Percentiles rank a stretch among this genome's conserved stretches.
Conservation (phyloP, 2,113 vertebrate genomes). For the Arothron firmamentum region DNA sequence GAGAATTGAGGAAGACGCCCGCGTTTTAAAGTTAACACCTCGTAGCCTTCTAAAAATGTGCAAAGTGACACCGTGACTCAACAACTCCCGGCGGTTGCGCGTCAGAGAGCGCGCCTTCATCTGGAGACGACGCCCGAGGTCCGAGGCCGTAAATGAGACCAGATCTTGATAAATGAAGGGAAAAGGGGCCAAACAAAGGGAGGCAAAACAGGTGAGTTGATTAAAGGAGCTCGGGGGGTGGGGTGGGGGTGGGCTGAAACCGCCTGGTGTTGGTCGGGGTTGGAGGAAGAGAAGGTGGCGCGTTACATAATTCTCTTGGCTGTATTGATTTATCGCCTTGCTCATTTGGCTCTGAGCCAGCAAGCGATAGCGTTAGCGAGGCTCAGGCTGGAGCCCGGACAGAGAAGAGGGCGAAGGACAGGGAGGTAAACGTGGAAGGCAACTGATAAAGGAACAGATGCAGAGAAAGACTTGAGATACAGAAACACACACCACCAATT, state of each 20-base stretch:
- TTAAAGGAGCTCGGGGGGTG: slow-evolving; percentile 9
- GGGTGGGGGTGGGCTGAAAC: background rate
- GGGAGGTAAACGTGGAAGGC: slow-evolving; percentile 26
- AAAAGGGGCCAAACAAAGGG: background rate
- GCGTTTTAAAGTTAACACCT: too few relatives aligned
- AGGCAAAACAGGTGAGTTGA: slow-evolving; percentile 19
- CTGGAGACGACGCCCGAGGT: too few relatives aligned
- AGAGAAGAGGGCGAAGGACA: background rate
- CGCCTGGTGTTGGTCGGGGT: background rate
- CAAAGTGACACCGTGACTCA: too few relatives aligned
- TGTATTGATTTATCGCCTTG: slow-evolving; percentile 66
- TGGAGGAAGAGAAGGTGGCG: slow-evolving; percentile 22
- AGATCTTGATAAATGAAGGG: slow-evolving; percentile 10
- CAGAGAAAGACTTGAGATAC: slow-evolving; percentile 6
- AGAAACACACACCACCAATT: too few relatives aligned
- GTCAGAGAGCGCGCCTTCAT: too few relatives aligned
- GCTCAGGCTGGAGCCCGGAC: slow-evolving; percentile 47
- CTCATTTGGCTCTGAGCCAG: slow-evolving; percentile 61
- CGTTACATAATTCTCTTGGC: slow-evolving; percentile 63
- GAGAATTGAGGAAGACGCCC: too few relatives aligned
- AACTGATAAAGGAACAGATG: slow-evolving; percentile 20
- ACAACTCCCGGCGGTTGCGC: too few relatives aligned
- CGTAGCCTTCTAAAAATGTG: too few relatives aligned
- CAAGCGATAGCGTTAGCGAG: slow-evolving; percentile 44
- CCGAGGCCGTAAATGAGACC: background rate